phyloP scores from a whole-genome alignment of 2,113 vertebrate species.

The Rostratula benghalensis region DNA sequence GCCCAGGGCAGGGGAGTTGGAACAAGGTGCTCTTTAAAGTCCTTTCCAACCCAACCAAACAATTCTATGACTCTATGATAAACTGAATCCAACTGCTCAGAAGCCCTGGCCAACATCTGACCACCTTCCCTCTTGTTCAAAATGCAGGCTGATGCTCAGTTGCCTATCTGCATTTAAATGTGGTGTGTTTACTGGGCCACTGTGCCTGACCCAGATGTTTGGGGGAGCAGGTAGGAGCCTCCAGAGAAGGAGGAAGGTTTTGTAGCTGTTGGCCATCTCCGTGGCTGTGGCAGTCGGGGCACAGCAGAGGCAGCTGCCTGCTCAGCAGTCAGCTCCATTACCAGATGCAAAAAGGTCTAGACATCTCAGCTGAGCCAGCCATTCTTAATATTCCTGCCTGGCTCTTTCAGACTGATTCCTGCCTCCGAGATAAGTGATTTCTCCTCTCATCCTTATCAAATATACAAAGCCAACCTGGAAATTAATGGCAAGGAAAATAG shows the following conservation, averaged over 20 bases:
- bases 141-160: rapidly evolving
- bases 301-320: background rate
- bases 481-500: background rate
- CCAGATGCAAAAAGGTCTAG: background rate
- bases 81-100: background rate
- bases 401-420: background rate
- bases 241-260: background rate
- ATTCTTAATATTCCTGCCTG: background rate
- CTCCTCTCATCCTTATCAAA: background rate
- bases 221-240: background rate
- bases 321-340: background rate
- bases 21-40: no score
- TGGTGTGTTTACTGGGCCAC: no score
- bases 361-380: constrained; percentile 17
- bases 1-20: no score
- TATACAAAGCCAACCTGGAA: background rate
- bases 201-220: rapidly evolving
- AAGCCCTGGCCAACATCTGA: background rate
- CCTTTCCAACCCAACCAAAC: no score
- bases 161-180: background rate
- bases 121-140: background rate
- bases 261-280: background rate
- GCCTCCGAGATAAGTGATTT: background rate
- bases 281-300: background rate
- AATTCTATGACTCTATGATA: no score